These are phyloP conservation scores for Epinephelus lanceolatus DNA, from an alignment of 2,113 vertebrate species.

Conservation along the genomic window DNA sequence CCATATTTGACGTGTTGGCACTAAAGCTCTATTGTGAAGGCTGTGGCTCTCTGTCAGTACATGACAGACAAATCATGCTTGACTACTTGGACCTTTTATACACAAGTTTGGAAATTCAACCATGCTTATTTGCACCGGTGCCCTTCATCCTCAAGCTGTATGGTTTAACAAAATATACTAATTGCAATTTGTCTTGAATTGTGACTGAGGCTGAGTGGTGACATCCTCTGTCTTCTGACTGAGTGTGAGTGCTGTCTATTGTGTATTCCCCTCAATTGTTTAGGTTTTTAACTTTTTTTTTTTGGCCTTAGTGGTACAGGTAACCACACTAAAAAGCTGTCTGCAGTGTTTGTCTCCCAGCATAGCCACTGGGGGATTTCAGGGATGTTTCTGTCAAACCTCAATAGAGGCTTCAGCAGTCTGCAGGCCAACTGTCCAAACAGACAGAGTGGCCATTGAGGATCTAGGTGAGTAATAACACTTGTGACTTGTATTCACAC, in stretches of 20 bases:
- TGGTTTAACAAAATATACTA: background rate
- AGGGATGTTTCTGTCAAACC: constrained; percentile 33
- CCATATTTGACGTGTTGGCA: background rate
- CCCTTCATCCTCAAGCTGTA: background rate
- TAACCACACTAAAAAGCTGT: background rate
- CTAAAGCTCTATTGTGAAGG: background rate
- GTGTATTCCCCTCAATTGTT: background rate
- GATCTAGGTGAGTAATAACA: constrained; percentile 71
- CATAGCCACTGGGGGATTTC: constrained; percentile 14
- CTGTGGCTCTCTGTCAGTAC: background rate
- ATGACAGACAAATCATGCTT: background rate
- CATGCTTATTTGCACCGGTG: background rate
- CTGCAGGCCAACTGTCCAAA: constrained; percentile 53
- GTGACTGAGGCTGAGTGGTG: background rate
- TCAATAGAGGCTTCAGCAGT: constrained; percentile 42
- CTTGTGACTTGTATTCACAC: constrained; percentile 64
- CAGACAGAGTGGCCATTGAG: constrained; percentile 67
- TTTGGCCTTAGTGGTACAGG: background rate
- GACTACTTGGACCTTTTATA: background rate
- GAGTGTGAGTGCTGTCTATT: background rate
- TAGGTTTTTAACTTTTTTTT: background rate
- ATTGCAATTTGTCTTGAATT: constrained; percentile 1
- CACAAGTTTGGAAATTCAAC: background rate
- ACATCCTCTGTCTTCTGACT: background rate
- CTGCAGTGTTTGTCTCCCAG: constrained; percentile 2